A percentile compares a stretch with the other conserved stretches of the same genome.
These are phyloP conservation scores for Pediacus dermestoides DNA, from an alignment of 2,888 invertebrate genomes.

Conservation along the genomic window DNA sequence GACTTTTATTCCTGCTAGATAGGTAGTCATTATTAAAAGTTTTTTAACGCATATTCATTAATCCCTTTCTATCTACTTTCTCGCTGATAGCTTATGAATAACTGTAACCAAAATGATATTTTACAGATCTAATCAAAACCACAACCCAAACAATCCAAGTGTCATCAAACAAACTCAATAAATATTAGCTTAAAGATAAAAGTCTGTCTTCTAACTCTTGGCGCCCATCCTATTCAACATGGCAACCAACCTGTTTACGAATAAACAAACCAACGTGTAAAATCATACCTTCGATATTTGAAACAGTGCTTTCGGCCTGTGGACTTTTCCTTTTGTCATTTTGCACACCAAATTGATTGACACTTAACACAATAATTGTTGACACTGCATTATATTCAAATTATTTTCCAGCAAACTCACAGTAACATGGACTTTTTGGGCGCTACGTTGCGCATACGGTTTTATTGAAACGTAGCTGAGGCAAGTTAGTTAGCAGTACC, in stretches of 20 bases:
- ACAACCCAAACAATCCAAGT: too few relatives aligned
- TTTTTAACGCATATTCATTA: too few relatives aligned
- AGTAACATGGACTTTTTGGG: slow-evolving; percentile 13
- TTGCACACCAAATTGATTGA: slow-evolving; percentile 11
- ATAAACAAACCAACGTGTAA: slow-evolving; percentile 19
- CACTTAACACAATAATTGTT: slow-evolving; percentile 13
- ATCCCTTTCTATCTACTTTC: too few relatives aligned
- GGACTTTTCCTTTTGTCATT: slow-evolving; percentile 60
- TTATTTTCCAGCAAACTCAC: slow-evolving; percentile 10
- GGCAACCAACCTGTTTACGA: slow-evolving; percentile 22
- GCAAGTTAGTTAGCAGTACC: slow-evolving; percentile 30
- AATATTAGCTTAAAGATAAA: too few relatives aligned
- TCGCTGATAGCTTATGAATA: too few relatives aligned
- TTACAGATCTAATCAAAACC: too few relatives aligned
- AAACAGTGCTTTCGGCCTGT: slow-evolving; percentile 62
- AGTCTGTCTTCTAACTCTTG: too few relatives aligned
- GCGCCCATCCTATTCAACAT: slow-evolving; percentile 19
- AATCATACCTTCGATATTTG: slow-evolving; percentile 70
- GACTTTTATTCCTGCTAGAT: too few relatives aligned
- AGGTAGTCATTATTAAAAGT: too few relatives aligned
- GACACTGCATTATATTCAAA: neutral
- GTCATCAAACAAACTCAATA: too few relatives aligned
- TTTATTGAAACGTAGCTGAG: slow-evolving; percentile 20
- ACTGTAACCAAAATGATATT: too few relatives aligned
- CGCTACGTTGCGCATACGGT: slow-evolving; percentile 18